Evolutionary conservation across 2,888 invertebrate genomes (phyloP).

Genomic region (Acleris emargana): DNA sequence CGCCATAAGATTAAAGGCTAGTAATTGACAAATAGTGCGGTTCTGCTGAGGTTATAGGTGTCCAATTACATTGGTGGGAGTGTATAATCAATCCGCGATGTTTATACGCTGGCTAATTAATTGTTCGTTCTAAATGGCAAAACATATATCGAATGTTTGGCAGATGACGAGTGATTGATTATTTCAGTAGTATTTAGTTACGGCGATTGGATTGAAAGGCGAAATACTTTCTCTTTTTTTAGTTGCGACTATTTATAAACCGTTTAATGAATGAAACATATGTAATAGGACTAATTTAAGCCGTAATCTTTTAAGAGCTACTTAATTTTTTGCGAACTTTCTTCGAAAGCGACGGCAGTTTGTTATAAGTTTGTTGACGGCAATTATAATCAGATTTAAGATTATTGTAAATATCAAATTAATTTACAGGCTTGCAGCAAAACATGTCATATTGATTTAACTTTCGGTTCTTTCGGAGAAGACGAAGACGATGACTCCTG

Average conservation of each 20-base stretch:
- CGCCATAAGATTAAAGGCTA: background rate
- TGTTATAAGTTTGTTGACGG: background rate
- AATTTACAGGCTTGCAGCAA: background rate
- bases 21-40: background rate
- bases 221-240: slow-evolving; percentile 38
- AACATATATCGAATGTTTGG: slow-evolving; percentile 37
- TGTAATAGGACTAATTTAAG: slow-evolving; percentile 32
- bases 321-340: slow-evolving; percentile 24
- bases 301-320: slow-evolving; percentile 4
- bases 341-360: background rate
- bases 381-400: no score
- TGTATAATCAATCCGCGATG: slow-evolving; percentile 36
- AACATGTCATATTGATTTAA: no score
- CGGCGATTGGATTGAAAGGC: slow-evolving; percentile 37
- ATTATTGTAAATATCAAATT: background rate
- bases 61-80: slow-evolving; percentile 13
- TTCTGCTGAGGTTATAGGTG: slow-evolving; percentile 13
- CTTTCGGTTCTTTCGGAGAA: no score
- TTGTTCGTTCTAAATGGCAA: slow-evolving; percentile 37
- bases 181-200: slow-evolving; percentile 28
- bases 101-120: slow-evolving; percentile 37
- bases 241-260: slow-evolving; percentile 24
- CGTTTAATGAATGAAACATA: slow-evolving; percentile 30
- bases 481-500: no score
- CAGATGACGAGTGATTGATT: slow-evolving; percentile 34